phyloP scores from a whole-genome alignment of 2,797 vertebrate genomes.

The Leuciscus waleckii region DNA sequence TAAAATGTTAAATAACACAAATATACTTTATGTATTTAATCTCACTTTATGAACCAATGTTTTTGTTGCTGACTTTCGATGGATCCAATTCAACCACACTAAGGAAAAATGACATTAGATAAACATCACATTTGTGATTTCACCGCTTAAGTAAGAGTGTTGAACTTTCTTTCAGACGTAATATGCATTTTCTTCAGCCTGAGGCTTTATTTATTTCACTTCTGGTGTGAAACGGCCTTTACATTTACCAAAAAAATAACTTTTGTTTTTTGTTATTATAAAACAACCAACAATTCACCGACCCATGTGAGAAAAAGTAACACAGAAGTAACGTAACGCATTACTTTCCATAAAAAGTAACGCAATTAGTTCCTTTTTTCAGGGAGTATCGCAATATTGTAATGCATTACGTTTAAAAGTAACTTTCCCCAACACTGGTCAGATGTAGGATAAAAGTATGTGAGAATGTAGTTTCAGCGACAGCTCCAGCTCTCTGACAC shows the following conservation, averaged over 20 bases:
- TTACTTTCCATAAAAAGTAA: not conserved
- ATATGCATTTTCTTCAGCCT: not conserved
- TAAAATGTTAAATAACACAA: too few relatives aligned
- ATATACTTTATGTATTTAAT: too few relatives aligned
- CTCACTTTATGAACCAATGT: too few relatives aligned
- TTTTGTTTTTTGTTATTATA: not conserved
- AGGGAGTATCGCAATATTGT: not conserved
- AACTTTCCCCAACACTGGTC: not conserved
- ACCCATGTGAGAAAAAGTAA: too few relatives aligned
- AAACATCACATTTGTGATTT: too few relatives aligned
- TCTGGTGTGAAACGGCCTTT: not conserved
- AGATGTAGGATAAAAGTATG: too few relatives aligned
- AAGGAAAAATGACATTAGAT: too few relatives aligned
- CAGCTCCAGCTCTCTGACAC: not conserved
- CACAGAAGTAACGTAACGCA: not conserved
- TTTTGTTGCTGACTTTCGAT: too few relatives aligned
- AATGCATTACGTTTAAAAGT: not conserved
- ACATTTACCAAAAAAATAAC: not conserved
- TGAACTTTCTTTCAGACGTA: not conserved
- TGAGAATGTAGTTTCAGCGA: not conserved
- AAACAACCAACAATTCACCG: not conserved
- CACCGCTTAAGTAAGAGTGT: too few relatives aligned
- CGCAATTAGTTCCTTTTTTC: not conserved
- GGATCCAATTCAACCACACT: too few relatives aligned
- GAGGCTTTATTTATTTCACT: not conserved